A percentile compares a stretch with the other conserved stretches of the same genome.
Evolutionary conservation across 2,797 vertebrate genomes (phyloP).

Genomic region (Neoniphon sammara): DNA sequence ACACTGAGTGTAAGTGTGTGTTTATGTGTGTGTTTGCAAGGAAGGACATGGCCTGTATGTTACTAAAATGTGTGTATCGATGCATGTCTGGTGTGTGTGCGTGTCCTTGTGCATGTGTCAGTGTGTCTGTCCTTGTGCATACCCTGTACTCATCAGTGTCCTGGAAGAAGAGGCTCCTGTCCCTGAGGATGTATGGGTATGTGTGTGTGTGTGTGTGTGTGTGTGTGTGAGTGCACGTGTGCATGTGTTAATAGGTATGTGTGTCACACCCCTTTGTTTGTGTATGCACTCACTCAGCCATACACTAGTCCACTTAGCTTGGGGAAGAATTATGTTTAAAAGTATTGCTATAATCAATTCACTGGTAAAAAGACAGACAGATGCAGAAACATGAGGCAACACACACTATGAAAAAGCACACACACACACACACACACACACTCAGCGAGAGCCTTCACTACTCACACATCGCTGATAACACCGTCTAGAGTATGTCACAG

Average conservation of each 20-base stretch:
- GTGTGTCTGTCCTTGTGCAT: conserved; percentile 1
- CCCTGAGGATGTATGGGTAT: background rate
- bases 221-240: no score
- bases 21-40: background rate
- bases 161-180: background rate
- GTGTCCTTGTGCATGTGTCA: conserved; percentile 14
- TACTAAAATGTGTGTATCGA: background rate
- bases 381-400: background rate
- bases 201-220: background rate
- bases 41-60: background rate
- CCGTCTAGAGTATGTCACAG: no score
- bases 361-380: background rate
- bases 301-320: conserved; percentile 6
- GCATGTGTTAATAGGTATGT: background rate
- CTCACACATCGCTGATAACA: no score
- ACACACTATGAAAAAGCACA: no score
- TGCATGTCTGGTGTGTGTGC: conserved; percentile 4
- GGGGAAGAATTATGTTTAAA: background rate
- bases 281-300: background rate
- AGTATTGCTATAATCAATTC: background rate
- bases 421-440: no score
- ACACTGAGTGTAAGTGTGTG: background rate
- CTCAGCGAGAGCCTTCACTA: no score
- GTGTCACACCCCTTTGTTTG: background rate
- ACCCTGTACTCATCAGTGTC: background rate